Evolutionary conservation across 1,140 invertebrate species (phyloP).

Genomic region (Spodoptera frugiperda): DNA sequence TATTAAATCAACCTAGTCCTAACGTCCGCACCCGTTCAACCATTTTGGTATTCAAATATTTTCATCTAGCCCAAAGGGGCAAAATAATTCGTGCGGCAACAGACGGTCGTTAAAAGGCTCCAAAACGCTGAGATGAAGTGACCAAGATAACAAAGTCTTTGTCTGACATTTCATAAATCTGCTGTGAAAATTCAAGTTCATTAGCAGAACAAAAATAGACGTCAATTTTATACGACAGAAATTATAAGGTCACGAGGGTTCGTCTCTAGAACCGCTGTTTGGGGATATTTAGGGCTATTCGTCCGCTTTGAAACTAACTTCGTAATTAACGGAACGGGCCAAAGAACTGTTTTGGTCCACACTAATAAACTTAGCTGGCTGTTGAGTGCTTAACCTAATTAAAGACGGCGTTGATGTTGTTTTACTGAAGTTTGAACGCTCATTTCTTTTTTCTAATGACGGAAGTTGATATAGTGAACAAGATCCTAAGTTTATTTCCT

Average conservation of each 20-base stretch:
- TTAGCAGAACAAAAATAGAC: constrained; percentile 21
- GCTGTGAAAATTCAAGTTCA: constrained; percentile 24
- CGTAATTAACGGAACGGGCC: constrained; percentile 13
- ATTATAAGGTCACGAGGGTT: neutral
- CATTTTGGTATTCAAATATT: neutral
- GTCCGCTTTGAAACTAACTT: constrained; percentile 28
- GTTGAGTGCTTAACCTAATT: constrained; percentile 17
- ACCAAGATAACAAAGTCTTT: neutral
- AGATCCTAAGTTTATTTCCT: too few species aligned
- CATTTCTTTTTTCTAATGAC: too few species aligned
- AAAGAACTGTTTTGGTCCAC: constrained; percentile 18
- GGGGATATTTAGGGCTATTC: neutral
- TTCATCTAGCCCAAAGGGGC: neutral
- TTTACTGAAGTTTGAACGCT: constrained; percentile 2
- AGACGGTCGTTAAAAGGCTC: neutral
- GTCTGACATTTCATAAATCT: constrained; percentile 16
- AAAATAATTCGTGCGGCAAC: neutral
- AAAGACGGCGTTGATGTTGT: neutral
- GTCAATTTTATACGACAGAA: constrained; percentile 11
- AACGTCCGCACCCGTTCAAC: neutral
- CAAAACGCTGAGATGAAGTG: neutral
- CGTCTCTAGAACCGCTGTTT: neutral
- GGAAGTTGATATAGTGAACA: too few species aligned
- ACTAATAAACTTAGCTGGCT: constrained; percentile 14
- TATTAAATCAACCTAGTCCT: too few species aligned